Evolutionary conservation across 2,888 invertebrate species (phyloP).

Genomic region (Anaspis maculata): DNA sequence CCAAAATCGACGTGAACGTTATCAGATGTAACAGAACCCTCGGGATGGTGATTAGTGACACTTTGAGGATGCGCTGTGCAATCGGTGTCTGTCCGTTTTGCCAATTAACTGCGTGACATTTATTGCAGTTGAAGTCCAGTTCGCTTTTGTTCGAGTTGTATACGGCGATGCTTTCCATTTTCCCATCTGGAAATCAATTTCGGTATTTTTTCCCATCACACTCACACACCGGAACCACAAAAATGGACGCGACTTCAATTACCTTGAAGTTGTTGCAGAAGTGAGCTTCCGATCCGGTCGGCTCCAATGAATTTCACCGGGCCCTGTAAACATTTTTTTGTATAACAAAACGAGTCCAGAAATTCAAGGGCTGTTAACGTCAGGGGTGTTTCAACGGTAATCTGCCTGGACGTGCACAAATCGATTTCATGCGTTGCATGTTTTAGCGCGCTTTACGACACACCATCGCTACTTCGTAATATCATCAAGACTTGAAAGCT

Average conservation of each 20-base stretch:
- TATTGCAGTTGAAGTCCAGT: constrained; percentile 60
- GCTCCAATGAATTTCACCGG: constrained; percentile 84
- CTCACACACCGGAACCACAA: no score
- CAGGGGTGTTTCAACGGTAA: no score
- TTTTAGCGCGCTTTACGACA: no score
- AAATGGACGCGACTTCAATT: no score
- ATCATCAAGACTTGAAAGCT: no score
- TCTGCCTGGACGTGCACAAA: no score
- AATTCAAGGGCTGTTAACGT: no score
- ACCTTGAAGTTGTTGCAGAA: constrained; percentile 85
- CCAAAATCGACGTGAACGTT: constrained; percentile 62
- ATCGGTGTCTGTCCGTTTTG: constrained; percentile 73
- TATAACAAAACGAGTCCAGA: no score
- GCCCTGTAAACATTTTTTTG: constrained; percentile 74
- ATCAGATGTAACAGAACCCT: constrained; percentile 67
- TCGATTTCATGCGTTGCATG: no score
- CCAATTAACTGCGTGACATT: constrained; percentile 62
- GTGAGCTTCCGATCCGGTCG: constrained; percentile 79
- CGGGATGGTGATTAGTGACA: constrained; percentile 69
- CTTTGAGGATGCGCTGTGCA: constrained; percentile 65
- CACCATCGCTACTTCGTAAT: no score
- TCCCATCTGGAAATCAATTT: constrained; percentile 51
- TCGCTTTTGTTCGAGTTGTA: constrained; percentile 54
- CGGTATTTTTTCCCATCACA: no score
- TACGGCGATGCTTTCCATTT: constrained; percentile 63